phyloP scores from a whole-genome alignment of 35 echinoderm and acorn worm species.

The Strongylocentrotus purpuratus region DNA sequence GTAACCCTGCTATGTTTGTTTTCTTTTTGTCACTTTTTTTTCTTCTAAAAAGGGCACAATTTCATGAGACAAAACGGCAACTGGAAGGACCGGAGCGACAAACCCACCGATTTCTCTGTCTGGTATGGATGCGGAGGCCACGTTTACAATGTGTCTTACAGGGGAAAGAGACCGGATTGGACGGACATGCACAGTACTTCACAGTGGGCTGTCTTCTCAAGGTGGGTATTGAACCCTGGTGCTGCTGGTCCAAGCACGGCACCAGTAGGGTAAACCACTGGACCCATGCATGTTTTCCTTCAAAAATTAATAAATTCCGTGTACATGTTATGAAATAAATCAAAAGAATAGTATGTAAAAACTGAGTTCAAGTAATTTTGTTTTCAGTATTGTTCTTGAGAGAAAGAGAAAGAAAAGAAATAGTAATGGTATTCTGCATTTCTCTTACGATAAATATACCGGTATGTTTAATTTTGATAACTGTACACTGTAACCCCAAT shows the following conservation, averaged over 20 bases:
- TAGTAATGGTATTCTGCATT: no score
- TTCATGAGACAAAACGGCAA: conserved; percentile 85
- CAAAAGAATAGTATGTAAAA: no score
- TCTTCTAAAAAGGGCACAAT: conserved; percentile 60
- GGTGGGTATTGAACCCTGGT: conserved; percentile 57
- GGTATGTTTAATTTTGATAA: no score
- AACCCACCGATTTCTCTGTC: conserved; percentile 82
- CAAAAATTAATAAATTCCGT: neutral
- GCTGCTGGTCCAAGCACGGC: neutral
- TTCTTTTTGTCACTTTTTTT: neutral
- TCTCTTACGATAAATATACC: no score
- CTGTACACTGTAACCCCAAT: no score
- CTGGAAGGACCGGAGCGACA: conserved; percentile 91
- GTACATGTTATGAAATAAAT: neutral
- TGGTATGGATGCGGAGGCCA: conserved; percentile 99
- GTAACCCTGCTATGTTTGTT: no score
- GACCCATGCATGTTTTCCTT: neutral
- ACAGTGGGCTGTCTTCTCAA: conserved; percentile 91
- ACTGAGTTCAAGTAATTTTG: neutral
- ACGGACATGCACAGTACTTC: conserved; percentile 98
- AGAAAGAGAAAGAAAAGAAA: no score
- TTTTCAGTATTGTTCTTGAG: no score
- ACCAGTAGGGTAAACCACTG: neutral
- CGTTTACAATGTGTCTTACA: conserved; percentile 85
- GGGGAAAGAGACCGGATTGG: conserved; percentile 78